Conservation (phyloP, 2,797 vertebrate species). For the Loris lydekkerianus region DNA sequence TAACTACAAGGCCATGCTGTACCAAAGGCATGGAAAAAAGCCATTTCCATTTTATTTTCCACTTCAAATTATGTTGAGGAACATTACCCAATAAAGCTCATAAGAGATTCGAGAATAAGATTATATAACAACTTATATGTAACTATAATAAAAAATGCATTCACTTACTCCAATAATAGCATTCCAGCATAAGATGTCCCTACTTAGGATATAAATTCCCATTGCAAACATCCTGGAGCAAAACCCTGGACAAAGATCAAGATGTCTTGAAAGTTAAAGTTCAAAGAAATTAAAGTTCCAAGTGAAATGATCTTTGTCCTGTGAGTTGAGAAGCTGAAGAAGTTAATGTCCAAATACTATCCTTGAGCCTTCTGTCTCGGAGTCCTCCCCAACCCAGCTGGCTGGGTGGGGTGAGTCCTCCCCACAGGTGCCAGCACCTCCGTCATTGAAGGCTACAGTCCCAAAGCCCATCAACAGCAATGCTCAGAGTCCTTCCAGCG, state of each 20-base stretch:
- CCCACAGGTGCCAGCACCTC: too few species aligned
- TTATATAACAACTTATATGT: neutral
- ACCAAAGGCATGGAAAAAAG: neutral
- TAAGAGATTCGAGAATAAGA: neutral
- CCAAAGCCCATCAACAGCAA: neutral
- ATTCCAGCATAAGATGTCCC: neutral
- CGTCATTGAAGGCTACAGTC: accelerated
- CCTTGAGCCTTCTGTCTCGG: neutral
- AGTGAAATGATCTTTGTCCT: neutral
- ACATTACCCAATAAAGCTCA: neutral
- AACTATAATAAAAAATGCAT: neutral
- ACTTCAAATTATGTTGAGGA: neutral
- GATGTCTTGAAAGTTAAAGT: neutral
- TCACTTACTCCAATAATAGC: neutral
- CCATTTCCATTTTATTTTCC: neutral
- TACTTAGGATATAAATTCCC: neutral
- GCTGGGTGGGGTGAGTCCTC: accelerated
- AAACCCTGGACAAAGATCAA: neutral
- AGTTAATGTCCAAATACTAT: too few species aligned
- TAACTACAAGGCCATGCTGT: neutral
- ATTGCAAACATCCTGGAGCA: too few species aligned
- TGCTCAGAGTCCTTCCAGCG: neutral
- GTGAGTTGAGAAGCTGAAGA: neutral
- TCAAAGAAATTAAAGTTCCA: neutral
- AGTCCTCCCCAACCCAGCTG: too few species aligned